These are phyloP conservation scores for Brienomyrus brachyistius DNA, from an alignment of 2,113 vertebrate genomes.

Conservation along the genomic window DNA sequence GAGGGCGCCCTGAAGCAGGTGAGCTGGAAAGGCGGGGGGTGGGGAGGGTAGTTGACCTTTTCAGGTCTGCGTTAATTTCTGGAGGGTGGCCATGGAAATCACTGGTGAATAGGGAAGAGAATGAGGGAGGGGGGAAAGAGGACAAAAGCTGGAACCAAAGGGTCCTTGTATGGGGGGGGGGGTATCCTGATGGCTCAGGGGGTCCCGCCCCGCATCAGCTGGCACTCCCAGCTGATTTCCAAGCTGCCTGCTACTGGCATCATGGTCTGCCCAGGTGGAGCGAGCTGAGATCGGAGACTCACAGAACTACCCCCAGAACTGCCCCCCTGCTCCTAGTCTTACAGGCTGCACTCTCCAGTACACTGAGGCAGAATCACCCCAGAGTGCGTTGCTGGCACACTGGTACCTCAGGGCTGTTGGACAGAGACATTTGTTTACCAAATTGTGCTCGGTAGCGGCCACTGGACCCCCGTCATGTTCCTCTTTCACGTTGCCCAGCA, in stretches of 20 bases:
- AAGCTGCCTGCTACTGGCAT: not conserved
- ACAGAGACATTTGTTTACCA: not conserved
- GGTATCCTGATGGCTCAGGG: not conserved
- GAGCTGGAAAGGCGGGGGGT: not conserved
- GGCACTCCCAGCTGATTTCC: not conserved
- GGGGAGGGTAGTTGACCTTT: not conserved
- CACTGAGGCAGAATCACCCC: not conserved
- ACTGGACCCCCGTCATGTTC: not conserved
- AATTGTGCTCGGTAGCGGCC: not conserved
- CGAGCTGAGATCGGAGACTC: too few species aligned
- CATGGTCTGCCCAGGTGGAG: not conserved
- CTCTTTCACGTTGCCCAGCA: not conserved
- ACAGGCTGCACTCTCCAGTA: not conserved
- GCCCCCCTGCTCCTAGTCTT: not conserved
- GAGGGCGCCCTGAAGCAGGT: not conserved
- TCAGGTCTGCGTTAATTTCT: not conserved
- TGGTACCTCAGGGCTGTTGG: not conserved
- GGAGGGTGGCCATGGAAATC: conserved; percentile 31
- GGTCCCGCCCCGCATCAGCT: not conserved
- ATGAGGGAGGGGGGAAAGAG: conserved; percentile 28
- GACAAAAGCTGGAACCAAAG: conserved; percentile 43
- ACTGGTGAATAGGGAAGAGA: conserved; percentile 7
- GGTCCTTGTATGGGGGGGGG: conserved; percentile 35
- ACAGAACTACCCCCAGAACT: not conserved
- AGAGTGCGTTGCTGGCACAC: not conserved